These are phyloP conservation scores for Corythoichthys haematopterus DNA, from an alignment of 2,113 vertebrate species.

Conservation along the genomic window DNA sequence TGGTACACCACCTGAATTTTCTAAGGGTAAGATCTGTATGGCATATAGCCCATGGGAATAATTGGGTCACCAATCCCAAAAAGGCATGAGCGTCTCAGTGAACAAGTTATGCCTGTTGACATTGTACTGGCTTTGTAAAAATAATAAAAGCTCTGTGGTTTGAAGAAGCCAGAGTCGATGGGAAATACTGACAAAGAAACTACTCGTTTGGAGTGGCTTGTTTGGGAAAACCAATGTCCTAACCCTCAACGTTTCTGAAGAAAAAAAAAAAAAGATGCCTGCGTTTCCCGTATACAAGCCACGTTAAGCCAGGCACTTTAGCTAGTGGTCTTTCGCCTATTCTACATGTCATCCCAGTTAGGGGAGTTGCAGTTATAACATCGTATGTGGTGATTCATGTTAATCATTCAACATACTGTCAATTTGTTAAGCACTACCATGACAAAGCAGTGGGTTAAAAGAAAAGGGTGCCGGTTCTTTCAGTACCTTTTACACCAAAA, in stretches of 20 bases:
- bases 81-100: background rate
- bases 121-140: background rate
- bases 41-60: background rate
- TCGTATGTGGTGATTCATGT: background rate
- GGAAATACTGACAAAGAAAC: background rate
- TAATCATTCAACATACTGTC: background rate
- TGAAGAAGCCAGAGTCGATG: background rate
- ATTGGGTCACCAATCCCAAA: background rate
- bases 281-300: background rate
- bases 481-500: no score
- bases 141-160: background rate
- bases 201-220: background rate
- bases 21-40: background rate
- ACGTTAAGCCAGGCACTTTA: background rate
- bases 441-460: background rate
- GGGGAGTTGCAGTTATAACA: background rate
- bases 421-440: background rate
- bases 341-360: background rate
- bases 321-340: background rate
- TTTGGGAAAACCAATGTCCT: background rate
- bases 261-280: background rate
- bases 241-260: background rate
- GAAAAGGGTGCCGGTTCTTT: background rate
- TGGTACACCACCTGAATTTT: background rate
- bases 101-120: background rate